Base-by-base conservation (phyloP, 2,113 vertebrate species). In the Xyliphius kryptos region DNA sequence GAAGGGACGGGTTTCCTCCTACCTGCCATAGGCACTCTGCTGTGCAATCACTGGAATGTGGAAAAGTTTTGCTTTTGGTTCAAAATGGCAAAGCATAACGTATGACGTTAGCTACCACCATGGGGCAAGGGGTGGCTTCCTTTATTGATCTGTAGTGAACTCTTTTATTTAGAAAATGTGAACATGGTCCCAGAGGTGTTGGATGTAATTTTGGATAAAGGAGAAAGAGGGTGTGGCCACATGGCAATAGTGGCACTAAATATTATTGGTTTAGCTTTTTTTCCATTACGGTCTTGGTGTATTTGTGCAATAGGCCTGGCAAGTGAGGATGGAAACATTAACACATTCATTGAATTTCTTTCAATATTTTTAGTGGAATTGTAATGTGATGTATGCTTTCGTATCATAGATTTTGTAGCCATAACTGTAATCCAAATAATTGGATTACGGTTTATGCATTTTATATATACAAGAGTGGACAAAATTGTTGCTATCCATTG, bases 1-100 rank as follows among this genome's bases (percentile, higher is more conserved):
- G 72, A 74, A 70, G 67, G 66, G 64, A 63, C 51, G 61, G 73
- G 66, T 62, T 77, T 78, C 68, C 68, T 73, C 17, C 56, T 74
- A 71, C 76, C 73, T 75, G 76, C 37, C 41, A 49, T 49, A 46
- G 37, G 48, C 22, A 8, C 56, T 57, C 36, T 56, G 19, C 51
- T 20, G 26, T 56, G 32, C 17, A 44, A 37, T n/a, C 15, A 56
- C 22, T 61, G 61, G 66, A 76, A 73, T 71, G 69, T 68, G 61
- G 65, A 38, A 59, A 61, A 63, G 62, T 38, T 3, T 71, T 67
- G 57, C 46, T 63, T 41, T 67, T 77, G 75, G 61, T 67, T 61
- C 36, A 40, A 52, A 36, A 41, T 8, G 26, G 15, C 47, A 49
- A 41, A 69, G 63, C 36, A 59, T 66, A 73, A 51, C 57, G 40